Percentiles rank a stretch among this genome's conserved stretches.
phyloP scores from a whole-genome alignment of 2,888 invertebrate species.

The Lycocerus yunnanus region DNA sequence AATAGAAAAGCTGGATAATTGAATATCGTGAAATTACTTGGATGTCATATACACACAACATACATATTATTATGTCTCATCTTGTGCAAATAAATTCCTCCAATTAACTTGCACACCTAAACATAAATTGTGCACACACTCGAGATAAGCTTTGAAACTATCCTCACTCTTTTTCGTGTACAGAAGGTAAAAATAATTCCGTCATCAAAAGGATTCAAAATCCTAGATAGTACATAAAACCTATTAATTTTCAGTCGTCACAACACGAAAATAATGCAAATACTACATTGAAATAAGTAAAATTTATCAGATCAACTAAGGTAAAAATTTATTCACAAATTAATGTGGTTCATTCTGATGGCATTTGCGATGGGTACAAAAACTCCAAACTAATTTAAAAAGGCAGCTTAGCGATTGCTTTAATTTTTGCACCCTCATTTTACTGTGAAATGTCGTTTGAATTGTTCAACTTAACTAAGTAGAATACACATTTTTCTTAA shows the following conservation, averaged over 20 bases:
- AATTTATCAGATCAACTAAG: neutral
- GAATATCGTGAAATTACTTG: neutral
- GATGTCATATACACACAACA: too few relatives aligned
- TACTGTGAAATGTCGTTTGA: slow-evolving; percentile 25
- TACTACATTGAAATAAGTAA: neutral
- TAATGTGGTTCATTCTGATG: neutral
- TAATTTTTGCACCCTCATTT: slow-evolving; percentile 18
- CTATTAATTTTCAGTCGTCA: neutral
- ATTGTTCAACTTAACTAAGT: slow-evolving; percentile 21
- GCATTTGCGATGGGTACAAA: neutral
- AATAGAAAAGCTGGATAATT: neutral
- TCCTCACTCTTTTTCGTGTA: too few relatives aligned
- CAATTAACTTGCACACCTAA: neutral
- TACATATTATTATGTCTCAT: too few relatives aligned
- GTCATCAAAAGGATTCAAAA: neutral
- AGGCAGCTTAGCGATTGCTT: slow-evolving; percentile 19
- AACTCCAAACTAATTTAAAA: slow-evolving; percentile 12
- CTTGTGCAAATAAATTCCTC: neutral
- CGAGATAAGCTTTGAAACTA: too few relatives aligned
- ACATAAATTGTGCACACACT: too few relatives aligned
- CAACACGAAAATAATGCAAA: neutral
- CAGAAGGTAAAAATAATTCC: too few relatives aligned
- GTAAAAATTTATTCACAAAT: neutral
- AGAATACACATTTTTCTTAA: slow-evolving; percentile 7
- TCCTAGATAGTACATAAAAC: neutral